phyloP scores from a whole-genome alignment of 2,113 vertebrate species.

The Atlantisia rogersi region DNA sequence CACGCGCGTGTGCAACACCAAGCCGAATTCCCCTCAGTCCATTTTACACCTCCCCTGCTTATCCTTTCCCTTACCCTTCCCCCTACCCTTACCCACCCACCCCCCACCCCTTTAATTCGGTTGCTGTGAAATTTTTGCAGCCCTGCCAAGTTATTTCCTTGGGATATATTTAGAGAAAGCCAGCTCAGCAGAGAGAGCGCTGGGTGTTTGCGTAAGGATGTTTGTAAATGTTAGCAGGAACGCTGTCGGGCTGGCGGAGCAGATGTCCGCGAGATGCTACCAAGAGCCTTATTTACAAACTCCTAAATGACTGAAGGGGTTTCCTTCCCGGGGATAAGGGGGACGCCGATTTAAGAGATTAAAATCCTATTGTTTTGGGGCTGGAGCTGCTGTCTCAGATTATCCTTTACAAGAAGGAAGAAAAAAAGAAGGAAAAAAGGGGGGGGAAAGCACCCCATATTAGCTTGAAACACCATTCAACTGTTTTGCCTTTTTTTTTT shows the following conservation, averaged over 20 bases:
- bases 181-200: slow-evolving; percentile 71
- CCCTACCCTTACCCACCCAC: too few relatives aligned
- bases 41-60: not conserved
- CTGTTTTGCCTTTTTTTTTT: not conserved
- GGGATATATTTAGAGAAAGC: slow-evolving; percentile 78
- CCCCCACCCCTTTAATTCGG: slow-evolving; percentile 5
- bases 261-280: slow-evolving; percentile 63
- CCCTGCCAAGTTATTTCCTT: slow-evolving; percentile 75
- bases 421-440: too few relatives aligned
- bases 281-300: slow-evolving; percentile 67
- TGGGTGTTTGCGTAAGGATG: slow-evolving; percentile 73
- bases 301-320: slow-evolving; percentile 67
- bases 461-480: slow-evolving; percentile 30
- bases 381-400: slow-evolving; percentile 66
- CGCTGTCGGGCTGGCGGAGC: slow-evolving; percentile 63
- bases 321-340: slow-evolving; percentile 61
- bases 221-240: slow-evolving; percentile 74
- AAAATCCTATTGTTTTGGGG: slow-evolving; percentile 69
- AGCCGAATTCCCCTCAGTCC: not conserved
- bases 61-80: not conserved
- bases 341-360: slow-evolving; percentile 62
- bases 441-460: not conserved
- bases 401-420: slow-evolving; percentile 46
- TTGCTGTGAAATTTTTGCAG: slow-evolving; percentile 72
- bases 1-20: not conserved